Evolutionary conservation across 2,888 invertebrate species (phyloP), one percentile per base, ranked within the genome.

Genomic region (Apodemia mormo): DNA sequence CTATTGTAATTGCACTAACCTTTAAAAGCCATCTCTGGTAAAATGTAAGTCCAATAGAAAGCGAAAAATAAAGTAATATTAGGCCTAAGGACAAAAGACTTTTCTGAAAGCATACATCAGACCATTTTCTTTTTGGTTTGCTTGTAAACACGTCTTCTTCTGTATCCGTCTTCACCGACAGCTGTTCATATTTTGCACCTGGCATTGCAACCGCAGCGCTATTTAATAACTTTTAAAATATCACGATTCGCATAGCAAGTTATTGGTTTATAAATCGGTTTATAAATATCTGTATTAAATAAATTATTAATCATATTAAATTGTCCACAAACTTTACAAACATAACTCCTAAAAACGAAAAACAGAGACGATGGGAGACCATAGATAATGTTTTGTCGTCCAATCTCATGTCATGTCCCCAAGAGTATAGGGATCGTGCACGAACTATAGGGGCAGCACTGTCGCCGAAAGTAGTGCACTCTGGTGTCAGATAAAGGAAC

Each of bases 1-100:
- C 8, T 33, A 10, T 58, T 43, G 33, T 7, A 52, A 71, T 4
- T 49, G 49, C 5, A 49, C 72, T 37, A 52, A 97, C 97, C 94
- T 96, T 96, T 75, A 98, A 95, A 69, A 99, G 95, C 96, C 97
- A 97, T 94, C 98, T 96, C 87, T 99, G 99, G 89, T 99, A 99
- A 89, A 99, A 99, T 10, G 99, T 99, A 68, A 99, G 95, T 65
- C 98, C 97, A 80, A 99, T 98, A 14, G 99, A 99, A 70, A 99
- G 95, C 12, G 96, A 94, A 85, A 98, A 98, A 89, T 99, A 99
- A 66, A 97, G 90, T 3, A 96, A 85, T 74, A 99, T 96, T 65
- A 98, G 78, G 49, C 90, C 87, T 68, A 93, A 77, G 2, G 92
- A 92, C 37, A 92, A 75, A 1, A 90, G 80, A 73, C 88, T 84